Evolutionary conservation across 2,113 vertebrate genomes (phyloP), one percentile per base, ranked within the genome.

Genomic region (Tetrax tetrax): DNA sequence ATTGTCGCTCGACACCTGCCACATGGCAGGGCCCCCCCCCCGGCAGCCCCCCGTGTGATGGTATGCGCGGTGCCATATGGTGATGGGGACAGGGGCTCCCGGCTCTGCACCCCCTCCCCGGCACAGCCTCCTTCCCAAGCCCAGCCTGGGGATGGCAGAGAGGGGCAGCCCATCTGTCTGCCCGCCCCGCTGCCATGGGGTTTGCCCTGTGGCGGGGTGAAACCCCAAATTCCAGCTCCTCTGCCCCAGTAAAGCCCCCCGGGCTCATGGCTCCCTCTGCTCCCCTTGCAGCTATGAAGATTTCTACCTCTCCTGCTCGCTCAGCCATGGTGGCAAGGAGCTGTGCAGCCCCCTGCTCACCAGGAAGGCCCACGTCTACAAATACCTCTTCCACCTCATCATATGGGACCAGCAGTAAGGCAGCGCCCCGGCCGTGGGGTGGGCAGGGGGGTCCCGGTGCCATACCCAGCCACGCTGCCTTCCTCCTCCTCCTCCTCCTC

Each of bases 341-440:
- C 98, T 99, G 25, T 99, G 99, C 70, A 98, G 98, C 25, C 99
- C 99, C 7, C 98, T 99, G 93, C 99, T 99, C 97, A 99, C 99
- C 92, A 98, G 98, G 93, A 99, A 98, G 83, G 98, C 99, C 95
- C 96, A 98, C 2, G 99, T 99, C 95, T 98, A 98, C 98, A 99
- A 99, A 95, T 99, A 99, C 97, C 98, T 99, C 94, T 99, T 99
- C 96, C 99, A 99, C 97, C 99, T 99, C 97, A 99, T 99, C 97
- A 98, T 99, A 69, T 99, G 99, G 99, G 99, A 99, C 98, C 99
- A 99, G 96, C 99, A 99, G 99, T 99, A 98, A 98, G 98, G 64
- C 71, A 70, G n/a, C 22, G 28, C 47, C 43, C 47, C 10, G 4
- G 5, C 61, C 5, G 2, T 1, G 45, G 72, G 43, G 38, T 25